Percentiles rank a stretch among this genome's conserved stretches.
These are phyloP conservation scores for Heliothis subflexa DNA, from an alignment of 1,140 invertebrate species.

Conservation along the genomic window DNA sequence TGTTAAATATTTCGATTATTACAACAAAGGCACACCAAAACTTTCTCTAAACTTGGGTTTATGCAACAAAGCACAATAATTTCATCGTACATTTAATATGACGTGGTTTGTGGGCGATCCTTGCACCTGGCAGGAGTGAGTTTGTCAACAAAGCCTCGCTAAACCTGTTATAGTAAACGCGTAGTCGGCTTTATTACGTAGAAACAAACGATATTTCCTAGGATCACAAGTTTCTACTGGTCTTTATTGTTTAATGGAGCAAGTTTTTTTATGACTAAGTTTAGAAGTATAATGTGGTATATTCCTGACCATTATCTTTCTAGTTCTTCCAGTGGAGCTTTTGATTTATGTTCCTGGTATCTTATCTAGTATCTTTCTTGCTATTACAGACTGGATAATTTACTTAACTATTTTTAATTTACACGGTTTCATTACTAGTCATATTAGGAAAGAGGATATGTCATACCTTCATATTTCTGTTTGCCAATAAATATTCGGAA, in stretches of 20 bases:
- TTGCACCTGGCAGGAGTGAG: constrained; percentile 23
- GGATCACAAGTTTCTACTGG: constrained; percentile 18
- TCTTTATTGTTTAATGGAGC: not conserved
- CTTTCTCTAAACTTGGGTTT: not conserved
- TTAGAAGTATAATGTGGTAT: too few species aligned
- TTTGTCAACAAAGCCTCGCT: constrained; percentile 32
- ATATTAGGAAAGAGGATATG: too few species aligned
- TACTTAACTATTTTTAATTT: too few species aligned
- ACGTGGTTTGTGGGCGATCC: constrained; percentile 24
- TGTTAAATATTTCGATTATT: not conserved
- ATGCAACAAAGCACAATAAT: constrained; percentile 6
- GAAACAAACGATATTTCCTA: constrained; percentile 36
- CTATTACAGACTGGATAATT: too few species aligned
- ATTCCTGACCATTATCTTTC: too few species aligned
- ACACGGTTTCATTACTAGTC: too few species aligned
- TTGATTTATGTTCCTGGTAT: too few species aligned
- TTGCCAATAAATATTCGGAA: not conserved
- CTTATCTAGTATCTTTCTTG: too few species aligned
- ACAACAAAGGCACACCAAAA: not conserved
- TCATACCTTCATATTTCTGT: too few species aligned
- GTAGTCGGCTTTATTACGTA: constrained; percentile 23
- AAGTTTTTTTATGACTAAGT: not conserved
- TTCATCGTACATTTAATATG: not conserved
- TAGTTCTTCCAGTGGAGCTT: too few species aligned
- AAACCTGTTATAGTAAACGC: constrained; percentile 32